These are phyloP conservation scores for Spatulosminthurus flaviceps DNA, from an alignment of 2,888 invertebrate genomes.

Conservation along the genomic window DNA sequence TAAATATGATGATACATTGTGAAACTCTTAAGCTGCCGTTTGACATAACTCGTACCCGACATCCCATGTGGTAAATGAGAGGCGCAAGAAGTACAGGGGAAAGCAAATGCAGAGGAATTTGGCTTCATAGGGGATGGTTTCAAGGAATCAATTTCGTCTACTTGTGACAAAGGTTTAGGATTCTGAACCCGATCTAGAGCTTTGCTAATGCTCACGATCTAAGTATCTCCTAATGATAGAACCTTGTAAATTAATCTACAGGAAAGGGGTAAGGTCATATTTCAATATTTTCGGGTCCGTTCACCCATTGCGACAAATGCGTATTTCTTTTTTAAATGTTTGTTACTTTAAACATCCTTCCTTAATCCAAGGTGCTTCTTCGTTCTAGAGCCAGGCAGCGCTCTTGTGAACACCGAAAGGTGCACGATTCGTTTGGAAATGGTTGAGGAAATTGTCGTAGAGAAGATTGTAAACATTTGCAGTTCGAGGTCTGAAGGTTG, in stretches of 20 bases:
- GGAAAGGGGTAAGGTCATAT: too few species aligned
- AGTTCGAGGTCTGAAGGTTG: conserved; percentile 66
- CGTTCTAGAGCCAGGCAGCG: conserved; percentile 71
- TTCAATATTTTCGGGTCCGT: too few species aligned
- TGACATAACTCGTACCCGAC: too few species aligned
- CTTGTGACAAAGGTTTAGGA: conserved; percentile 66
- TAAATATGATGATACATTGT: too few species aligned
- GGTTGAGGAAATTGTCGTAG: conserved; percentile 72
- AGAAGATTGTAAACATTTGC: conserved; percentile 72
- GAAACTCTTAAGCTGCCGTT: too few species aligned
- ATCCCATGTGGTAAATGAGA: conserved; percentile 6
- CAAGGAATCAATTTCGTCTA: neutral
- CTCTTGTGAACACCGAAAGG: conserved; percentile 77
- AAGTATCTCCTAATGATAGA: conserved; percentile 70
- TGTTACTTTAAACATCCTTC: conserved; percentile 68
- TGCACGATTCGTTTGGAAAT: conserved; percentile 73
- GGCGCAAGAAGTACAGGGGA: conserved; percentile 43
- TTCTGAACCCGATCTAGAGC: conserved; percentile 72
- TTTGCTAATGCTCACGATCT: conserved; percentile 70
- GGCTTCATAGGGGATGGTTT: neutral
- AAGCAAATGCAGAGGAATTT: conserved; percentile 28
- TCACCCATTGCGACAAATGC: too few species aligned
- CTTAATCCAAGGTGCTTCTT: conserved; percentile 65
- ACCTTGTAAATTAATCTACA: conserved; percentile 71
- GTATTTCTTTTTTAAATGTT: too few species aligned